phyloP scores from a whole-genome alignment of 2,797 vertebrate genomes.

The Spinus olivaceus region DNA sequence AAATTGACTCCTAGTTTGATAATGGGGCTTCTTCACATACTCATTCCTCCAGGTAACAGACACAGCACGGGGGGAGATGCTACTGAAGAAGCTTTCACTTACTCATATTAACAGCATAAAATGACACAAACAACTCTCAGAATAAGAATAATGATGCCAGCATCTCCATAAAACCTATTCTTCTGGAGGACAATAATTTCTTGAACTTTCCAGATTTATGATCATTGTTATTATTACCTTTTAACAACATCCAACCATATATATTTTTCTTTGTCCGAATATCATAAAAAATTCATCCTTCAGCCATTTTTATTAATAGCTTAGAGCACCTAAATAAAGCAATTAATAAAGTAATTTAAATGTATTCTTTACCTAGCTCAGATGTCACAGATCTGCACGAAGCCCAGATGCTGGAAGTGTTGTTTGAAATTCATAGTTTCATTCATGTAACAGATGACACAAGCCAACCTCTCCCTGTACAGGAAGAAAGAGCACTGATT shows the following conservation, averaged over 20 bases:
- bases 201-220: not conserved
- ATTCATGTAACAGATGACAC: not conserved
- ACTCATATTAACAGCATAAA: not conserved
- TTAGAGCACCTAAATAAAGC: not conserved
- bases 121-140: not conserved
- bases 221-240: not conserved
- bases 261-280: not conserved
- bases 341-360: not conserved
- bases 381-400: not conserved
- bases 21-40: not conserved
- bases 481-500: not conserved
- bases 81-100: not conserved
- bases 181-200: not conserved
- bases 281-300: not conserved
- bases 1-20: not conserved
- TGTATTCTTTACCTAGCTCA: not conserved
- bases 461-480: not conserved
- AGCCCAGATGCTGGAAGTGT: not conserved
- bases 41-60: not conserved
- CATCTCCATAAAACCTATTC: not conserved
- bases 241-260: not conserved
- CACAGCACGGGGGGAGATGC: not conserved
- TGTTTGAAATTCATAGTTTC: not conserved
- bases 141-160: not conserved
- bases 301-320: not conserved